Base-by-base conservation (phyloP, 2,797 vertebrate genomes). In the Enteromius argenteus region DNA sequence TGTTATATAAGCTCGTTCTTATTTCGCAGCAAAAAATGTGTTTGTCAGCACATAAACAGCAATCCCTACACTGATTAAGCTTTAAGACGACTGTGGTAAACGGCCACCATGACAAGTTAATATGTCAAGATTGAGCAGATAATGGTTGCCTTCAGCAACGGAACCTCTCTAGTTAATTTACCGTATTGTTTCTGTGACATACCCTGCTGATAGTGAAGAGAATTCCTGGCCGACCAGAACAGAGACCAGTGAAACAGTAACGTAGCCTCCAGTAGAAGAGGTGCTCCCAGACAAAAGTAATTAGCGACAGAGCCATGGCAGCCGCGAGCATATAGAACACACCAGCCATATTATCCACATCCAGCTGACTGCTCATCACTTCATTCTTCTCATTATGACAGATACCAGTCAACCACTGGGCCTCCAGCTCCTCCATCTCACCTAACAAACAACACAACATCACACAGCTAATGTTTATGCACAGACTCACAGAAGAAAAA, bases 311-410 rank as follows among this genome's bases (percentile, higher is more conserved):
- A 0, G 95, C 96, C 98, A 99, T 99, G 90, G 98, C 98, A 0
- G 98, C 97, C 9, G 98, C 98, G 78, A 99, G 94, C 98, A 99
- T 99, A 90, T 99, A 99, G 91, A 99, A 99, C 79, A 99, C 95
- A 0, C 95, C 95, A 0, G 98, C 98, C 98, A 99, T 99, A 94
- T 99, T 99, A 94, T 99, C 98, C 0, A 99, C 93, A 84, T 99
- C 98, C 95, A 99, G 94, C 92, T 99, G 98, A 87, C 97, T 99
- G 93, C 97, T 98, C 97, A 99, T 99, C 84, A 99, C 98, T 92
- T 99, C 98, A 0, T 99, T 99, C 94, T 99, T 99, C 95, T 99
- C 98, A 0, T 96, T 97, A 94, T 99, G 98, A 88, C 98, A 99
- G 94, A 99, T 99, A 15, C 98, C 98, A 0, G 97, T 99, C 87